Base-by-base conservation (phyloP, 2,888 invertebrate genomes). In the Dryomyza anilis region DNA sequence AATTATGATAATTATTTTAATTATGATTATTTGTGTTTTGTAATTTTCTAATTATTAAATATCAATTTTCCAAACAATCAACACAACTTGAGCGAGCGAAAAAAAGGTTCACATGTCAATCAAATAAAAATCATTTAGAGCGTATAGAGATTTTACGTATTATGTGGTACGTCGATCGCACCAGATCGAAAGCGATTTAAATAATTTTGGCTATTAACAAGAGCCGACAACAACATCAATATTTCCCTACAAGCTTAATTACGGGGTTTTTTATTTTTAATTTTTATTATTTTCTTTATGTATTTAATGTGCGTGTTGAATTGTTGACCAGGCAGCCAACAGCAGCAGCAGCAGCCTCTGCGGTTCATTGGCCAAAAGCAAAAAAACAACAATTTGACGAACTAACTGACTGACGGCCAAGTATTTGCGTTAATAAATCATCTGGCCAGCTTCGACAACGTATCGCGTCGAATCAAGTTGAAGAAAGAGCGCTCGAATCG, bases 61-160 rank as follows among this genome's bases (percentile, higher is more conserved):
- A 57, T 43, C 43, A 39, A 43, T 57, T 46, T 30, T 16, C 58
- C 23, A 50, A n/a, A 19, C 33, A 4, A 14, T 55, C 7, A 36
- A 36, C 23, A 14, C 5, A 21, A 50, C 7, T 23, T 23, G 2
- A 12, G 46, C 19, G 21, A 4, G 48, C 21, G 23, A n/a, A n/a
- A n/a, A 3, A 23, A 55, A 33, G 21, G 58, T 76, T 77, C 76
- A 75, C 76, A 76, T 76, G 75, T 75, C 76, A 76, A 76, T 75
- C 76, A 76, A 75, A 76, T 71, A 74, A 56, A 63, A 65, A 50
- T 65, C 56, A 57, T 60, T 66, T 64, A 12, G 21, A 48, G 48
- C 39, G n/a, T n/a, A n/a, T n/a, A n/a, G n/a, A n/a, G n/a, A n/a
- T n/a, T n/a, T n/a, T n/a, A n/a, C n/a, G n/a, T n/a, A n/a, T n/a